Base-by-base conservation (phyloP, 2,113 vertebrate species). In the Silurus meridionalis region DNA sequence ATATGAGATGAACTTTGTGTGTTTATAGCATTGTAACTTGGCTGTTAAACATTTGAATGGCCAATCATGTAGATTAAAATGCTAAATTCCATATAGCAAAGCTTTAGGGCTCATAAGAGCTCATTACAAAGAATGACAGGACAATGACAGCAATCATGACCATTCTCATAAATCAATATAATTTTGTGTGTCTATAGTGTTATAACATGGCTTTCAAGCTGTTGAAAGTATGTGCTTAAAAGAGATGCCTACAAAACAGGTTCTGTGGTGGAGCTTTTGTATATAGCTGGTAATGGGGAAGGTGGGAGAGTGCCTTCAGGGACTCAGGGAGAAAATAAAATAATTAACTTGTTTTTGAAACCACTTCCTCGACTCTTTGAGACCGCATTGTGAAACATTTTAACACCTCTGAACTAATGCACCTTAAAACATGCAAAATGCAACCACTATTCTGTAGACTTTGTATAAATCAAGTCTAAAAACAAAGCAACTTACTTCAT, bases 51-150 rank as follows among this genome's bases (percentile, higher is more conserved):
- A 61, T 55, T 8, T 61, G 50, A 55, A 77, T 25, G 25, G 17
- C 3, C 78, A 60, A 46, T 61, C 28, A 46, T 80, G 78, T 61
- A 60, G 28, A 80, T 80, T 60, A 46, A 60, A 61, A 61, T 46
- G 28, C 57, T 61, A 80, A 46, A 8, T 11, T 60, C 8, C 78
- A 21, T 80, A 37, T 3, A 61, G 15, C 8, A 11, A 48, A 1
- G 17, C 55, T 61, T 11, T 46, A 46, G 60, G 8, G 25, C 55
- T 80, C 15, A 79, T 79, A 13, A 58, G 75, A 78, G 13, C 52
- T n/a, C 48, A 52, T 75, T 75, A 75, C 72, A 75, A 77, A 25
- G 53, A 19, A 58, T 58, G 58, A 78, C 74, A 58, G 53, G 53
- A 79, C 25, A n/a, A 25, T 79, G n/a, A 79, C 8, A 0, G 8